These are phyloP conservation scores for Chelonoidis abingdonii DNA, from an alignment of 2,113 vertebrate species.

Conservation along the genomic window DNA sequence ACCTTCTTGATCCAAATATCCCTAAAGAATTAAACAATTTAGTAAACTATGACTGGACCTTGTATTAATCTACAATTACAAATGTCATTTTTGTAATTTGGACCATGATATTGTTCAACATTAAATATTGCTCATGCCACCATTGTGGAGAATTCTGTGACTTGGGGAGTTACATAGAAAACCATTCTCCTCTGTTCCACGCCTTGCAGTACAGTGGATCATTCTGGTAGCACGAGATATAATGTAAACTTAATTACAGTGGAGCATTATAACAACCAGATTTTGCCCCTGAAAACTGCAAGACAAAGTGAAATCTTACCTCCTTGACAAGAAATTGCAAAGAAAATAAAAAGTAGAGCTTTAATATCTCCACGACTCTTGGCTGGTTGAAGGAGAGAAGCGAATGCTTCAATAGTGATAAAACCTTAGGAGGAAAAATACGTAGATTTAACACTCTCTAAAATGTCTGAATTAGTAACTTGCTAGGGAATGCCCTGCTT, in stretches of 20 bases:
- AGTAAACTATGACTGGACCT: background rate
- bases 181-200: background rate
- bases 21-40: background rate
- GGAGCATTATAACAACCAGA: background rate
- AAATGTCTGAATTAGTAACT: background rate
- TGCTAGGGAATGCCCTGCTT: background rate
- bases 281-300: background rate
- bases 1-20: conserved; percentile 26
- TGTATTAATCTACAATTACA: background rate
- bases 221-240: background rate
- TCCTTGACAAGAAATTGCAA: conserved; percentile 63
- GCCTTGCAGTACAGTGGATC: background rate
- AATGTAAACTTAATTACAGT: background rate
- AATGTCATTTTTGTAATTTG: background rate
- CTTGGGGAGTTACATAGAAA: background rate
- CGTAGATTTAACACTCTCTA: background rate
- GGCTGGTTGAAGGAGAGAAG: conserved; percentile 62
- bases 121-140: background rate
- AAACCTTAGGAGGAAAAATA: conserved; percentile 25
- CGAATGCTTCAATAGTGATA: conserved; percentile 69
- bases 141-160: background rate
- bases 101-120: background rate
- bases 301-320: background rate
- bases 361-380: conserved; percentile 33
- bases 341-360: conserved; percentile 73